Evolutionary conservation across 2,797 vertebrate species (phyloP), one percentile per base, ranked within the genome.

Genomic region (Xenops minutus): DNA sequence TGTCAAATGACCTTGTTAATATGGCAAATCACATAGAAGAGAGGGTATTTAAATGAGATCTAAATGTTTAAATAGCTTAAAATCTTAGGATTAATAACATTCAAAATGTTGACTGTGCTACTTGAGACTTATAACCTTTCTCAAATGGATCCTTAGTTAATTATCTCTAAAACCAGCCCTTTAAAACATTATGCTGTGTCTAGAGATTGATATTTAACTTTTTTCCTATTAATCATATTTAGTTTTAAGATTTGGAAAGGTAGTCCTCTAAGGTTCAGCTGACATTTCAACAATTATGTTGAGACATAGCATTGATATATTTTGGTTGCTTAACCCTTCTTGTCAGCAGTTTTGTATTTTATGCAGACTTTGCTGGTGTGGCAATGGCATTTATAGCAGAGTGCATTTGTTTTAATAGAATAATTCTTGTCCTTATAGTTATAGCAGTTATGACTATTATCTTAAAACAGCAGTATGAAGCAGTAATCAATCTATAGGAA

Each of bases 181-280:
- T 96, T 85, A 94, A 97, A 97, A 93, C 37, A 92, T 94, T 91
- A 75, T 74, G 73, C 83, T 85, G 51, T 64, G 43, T 79, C 89
- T 96, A 86, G 72, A 95, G 91, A 97, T 96, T 97, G 95, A 96
- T 97, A 96, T 95, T 97, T 92, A 96, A 93, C 58, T 81, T 94
- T 93, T 89, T 95, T 93, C 66, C 83, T 86, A 87, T 88, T 89
- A 96, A 94, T 94, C 82, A 80, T 95, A 77, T 96, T 94, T 93
- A 88, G 49, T 88, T 96, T 97, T 95, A 95, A 75, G 85, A 91
- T 97, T 95, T 88, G 83, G 74, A 97, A 95, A 96, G 66, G 52
- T 87, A 96, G 80, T 68, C 55, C 95, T 95, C 90, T 93, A 75
- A 96, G 92, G 89, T 92, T 93, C 87, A 96, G 29, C 44, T 97